A percentile compares a stretch with the other conserved stretches of the same genome.
phyloP scores from a whole-genome alignment of 2,797 vertebrate species.

The Centroberyx gerrardi region DNA sequence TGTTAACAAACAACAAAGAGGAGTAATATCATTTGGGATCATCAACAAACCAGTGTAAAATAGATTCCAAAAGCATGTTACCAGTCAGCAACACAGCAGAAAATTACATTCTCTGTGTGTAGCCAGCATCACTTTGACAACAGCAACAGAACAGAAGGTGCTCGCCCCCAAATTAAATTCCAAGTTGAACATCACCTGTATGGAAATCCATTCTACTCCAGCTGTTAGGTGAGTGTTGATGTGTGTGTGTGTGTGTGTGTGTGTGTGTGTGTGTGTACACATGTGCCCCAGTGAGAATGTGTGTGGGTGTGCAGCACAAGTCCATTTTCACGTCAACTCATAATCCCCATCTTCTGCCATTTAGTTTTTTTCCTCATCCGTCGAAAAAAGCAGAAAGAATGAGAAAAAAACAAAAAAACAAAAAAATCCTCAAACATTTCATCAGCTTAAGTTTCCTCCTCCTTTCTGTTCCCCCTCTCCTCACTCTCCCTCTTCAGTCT shows the following conservation, averaged over 20 bases:
- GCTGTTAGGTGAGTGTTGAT: conserved; percentile 10
- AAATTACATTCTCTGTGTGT: background rate
- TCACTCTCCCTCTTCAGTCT: conserved; percentile 31
- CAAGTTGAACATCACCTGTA: conserved; percentile 6
- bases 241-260: background rate
- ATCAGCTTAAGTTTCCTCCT: conserved; percentile 13
- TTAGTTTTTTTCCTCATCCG: conserved; percentile 28
- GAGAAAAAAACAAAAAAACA: background rate
- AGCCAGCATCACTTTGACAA: background rate
- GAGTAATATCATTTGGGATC: background rate
- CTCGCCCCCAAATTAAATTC: background rate
- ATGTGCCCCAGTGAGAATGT: background rate
- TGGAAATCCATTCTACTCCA: conserved; percentile 41
- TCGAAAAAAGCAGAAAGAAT: background rate
- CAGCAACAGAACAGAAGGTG: background rate
- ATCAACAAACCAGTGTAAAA: background rate
- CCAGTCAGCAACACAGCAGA: background rate
- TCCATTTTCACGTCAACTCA: conserved; percentile 9
- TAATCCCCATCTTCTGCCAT: conserved; percentile 46
- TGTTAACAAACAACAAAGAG: background rate
- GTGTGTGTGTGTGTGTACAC: background rate
- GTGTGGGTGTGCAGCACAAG: background rate
- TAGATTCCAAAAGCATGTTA: conserved; percentile 12
- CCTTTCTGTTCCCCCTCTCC: conserved; percentile 8
- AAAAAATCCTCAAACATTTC: conserved; percentile 30